phyloP scores from a whole-genome alignment of 2,888 invertebrate genomes.

The Philaethria dido region DNA sequence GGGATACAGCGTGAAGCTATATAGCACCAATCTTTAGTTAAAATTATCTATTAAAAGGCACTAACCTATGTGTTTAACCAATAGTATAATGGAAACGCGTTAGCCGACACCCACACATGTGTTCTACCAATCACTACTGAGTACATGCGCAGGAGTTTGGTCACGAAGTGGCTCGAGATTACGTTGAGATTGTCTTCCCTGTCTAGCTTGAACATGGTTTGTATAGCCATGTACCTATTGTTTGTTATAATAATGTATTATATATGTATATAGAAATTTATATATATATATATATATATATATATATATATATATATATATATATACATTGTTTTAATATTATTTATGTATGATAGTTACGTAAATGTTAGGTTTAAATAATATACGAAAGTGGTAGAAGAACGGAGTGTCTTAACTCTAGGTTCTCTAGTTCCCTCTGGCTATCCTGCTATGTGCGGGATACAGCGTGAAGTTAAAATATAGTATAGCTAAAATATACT shows the following conservation, averaged over 20 bases:
- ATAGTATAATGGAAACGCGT: conserved; percentile 56
- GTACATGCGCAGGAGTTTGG: conserved; percentile 67
- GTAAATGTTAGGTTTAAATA: too few relatives aligned
- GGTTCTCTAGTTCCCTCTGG: too few relatives aligned
- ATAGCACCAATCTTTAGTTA: too few relatives aligned
- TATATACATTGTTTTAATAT: too few relatives aligned
- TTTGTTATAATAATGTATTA: conserved; percentile 12
- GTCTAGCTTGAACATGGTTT: conserved; percentile 53
- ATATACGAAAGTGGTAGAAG: too few relatives aligned
- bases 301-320: neutral
- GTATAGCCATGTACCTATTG: conserved; percentile 41
- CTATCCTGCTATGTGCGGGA: too few relatives aligned
- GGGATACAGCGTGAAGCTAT: too few relatives aligned
- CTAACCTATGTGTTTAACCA: conserved; percentile 34
- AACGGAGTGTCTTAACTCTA: too few relatives aligned
- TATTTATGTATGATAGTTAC: too few relatives aligned
- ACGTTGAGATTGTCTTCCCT: conserved; percentile 74
- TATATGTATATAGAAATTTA: neutral
- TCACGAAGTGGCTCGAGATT: conserved; percentile 74
- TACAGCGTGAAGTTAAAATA: too few relatives aligned
- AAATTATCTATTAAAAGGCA: conserved; percentile 16
- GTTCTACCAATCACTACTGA: conserved; percentile 49
- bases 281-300: neutral
- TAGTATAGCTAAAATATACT: too few relatives aligned
- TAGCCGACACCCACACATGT: conserved; percentile 56